Evolutionary conservation across 2,113 vertebrate species (phyloP), one percentile per base, ranked within the genome.

Genomic region (Toxotes jaculatrix): DNA sequence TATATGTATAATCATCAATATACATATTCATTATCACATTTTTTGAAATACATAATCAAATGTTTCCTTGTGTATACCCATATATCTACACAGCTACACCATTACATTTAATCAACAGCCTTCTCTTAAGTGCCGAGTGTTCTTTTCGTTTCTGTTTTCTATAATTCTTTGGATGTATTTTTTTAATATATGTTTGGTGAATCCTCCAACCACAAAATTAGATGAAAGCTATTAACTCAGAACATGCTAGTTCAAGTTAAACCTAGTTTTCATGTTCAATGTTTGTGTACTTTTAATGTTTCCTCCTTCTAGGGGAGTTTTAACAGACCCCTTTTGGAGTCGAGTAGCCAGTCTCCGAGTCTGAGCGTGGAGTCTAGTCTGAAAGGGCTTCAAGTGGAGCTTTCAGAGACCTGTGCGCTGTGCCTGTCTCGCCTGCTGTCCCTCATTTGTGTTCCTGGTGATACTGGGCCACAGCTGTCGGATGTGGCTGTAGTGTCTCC

Each of bases 321-420:
- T 86, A 98, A 97, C 89, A 95, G 96, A 82, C 94, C 96, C 21
- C 91, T 95, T 77, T 84, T 91, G 55, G 93, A 92, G 49, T 95
- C 92, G 8, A 94, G 93, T 0, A 79, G 91, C 80, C 95, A 96
- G 27, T 86, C 95, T 0, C 95, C 96, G 45, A 96, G 95, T 0
- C 88, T 97, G 7, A 96, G 93, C 73, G 78, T 99, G 85, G 96
- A 98, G 68, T 98, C 96, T 88, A 96, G 92, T 65, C 95, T 99
- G 76, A 96, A 95, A 53, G 97, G 98, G 12, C 85, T 99, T 82
- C 98, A 99, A 84, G 89, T 97, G 90, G 98, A 99, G 93, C 93
- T 96, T 0, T 99, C 98, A 0, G 98, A 99, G 55, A 97, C 97
- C 32, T 98, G 98, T 79, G 91, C 96, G 5, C 93, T 97, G 63